A percentile compares a stretch with the other conserved stretches of the same genome.
Conservation (phyloP, 1,140 invertebrate genomes). For the Bombus cullumanus region DNA sequence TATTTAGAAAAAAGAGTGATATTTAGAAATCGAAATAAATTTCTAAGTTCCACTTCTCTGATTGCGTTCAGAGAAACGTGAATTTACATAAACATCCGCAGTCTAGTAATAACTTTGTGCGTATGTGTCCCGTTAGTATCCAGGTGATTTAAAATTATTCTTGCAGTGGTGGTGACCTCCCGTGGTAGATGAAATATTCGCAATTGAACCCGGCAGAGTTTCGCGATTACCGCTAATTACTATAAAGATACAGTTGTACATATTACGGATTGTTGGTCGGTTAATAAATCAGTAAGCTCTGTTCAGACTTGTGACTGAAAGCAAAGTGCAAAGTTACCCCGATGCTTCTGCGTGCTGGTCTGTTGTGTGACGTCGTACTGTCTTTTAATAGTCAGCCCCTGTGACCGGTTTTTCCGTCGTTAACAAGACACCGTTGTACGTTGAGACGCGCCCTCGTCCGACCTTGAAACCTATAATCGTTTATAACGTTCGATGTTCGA, state of each 20-base stretch:
- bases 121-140: conserved; percentile 2
- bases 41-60: neutral
- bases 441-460: conserved; percentile 69
- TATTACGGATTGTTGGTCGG: neutral
- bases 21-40: neutral
- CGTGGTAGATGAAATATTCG: conserved; percentile 48
- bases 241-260: neutral
- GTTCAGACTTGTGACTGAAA: neutral
- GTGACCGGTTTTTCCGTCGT: conserved; percentile 64
- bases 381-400: conserved; percentile 68
- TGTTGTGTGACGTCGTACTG: conserved; percentile 62
- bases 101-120: conserved; percentile 18
- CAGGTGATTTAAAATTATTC: conserved; percentile 36
- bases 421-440: conserved; percentile 44
- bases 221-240: conserved; percentile 37
- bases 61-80: neutral
- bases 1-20: neutral
- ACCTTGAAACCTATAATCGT: conserved; percentile 67
- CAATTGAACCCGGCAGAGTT: conserved; percentile 31
- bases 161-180: conserved; percentile 52
- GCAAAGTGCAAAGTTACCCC: conserved; percentile 57
- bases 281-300: neutral
- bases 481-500: conserved; percentile 64
- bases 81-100: neutral
- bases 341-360: conserved; percentile 61